These are phyloP conservation scores for Clarias batrachus DNA, from an alignment of 2,113 vertebrate species.

Conservation along the genomic window DNA sequence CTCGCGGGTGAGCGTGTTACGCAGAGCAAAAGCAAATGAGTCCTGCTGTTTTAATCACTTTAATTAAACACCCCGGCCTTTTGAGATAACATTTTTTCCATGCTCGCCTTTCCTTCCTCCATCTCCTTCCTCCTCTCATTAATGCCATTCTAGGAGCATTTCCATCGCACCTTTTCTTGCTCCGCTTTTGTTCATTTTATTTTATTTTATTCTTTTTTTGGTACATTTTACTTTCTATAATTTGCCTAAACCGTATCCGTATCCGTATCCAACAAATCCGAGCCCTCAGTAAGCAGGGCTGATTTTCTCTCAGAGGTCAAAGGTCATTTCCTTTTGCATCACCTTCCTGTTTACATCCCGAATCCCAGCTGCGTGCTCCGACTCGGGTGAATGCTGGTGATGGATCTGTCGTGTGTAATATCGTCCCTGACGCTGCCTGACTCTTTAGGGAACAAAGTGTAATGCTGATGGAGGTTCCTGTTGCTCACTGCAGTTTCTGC, in stretches of 20 bases:
- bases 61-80: conserved; percentile 48
- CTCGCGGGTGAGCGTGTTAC: conserved; percentile 55
- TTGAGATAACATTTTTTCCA: not conserved
- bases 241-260: too few relatives aligned
- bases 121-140: conserved; percentile 49
- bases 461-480: not conserved
- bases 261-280: too few relatives aligned
- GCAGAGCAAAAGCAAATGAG: conserved; percentile 34
- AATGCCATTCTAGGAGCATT: not conserved
- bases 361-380: conserved; percentile 22
- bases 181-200: not conserved
- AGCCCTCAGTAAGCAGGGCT: not conserved
- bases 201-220: conserved; percentile 50
- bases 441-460: not conserved
- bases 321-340: conserved; percentile 39
- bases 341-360: conserved; percentile 37
- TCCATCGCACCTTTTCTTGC: not conserved
- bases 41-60: conserved; percentile 59
- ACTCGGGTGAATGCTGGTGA: conserved; percentile 26
- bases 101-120: conserved; percentile 1
- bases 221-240: too few relatives aligned
- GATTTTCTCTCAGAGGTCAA: not conserved
- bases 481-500: not conserved
- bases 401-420: conserved; percentile 49
- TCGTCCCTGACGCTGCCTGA: conserved; percentile 3